Base-by-base conservation (phyloP, 2,113 vertebrate genomes). In the Seriola quinqueradiata region DNA sequence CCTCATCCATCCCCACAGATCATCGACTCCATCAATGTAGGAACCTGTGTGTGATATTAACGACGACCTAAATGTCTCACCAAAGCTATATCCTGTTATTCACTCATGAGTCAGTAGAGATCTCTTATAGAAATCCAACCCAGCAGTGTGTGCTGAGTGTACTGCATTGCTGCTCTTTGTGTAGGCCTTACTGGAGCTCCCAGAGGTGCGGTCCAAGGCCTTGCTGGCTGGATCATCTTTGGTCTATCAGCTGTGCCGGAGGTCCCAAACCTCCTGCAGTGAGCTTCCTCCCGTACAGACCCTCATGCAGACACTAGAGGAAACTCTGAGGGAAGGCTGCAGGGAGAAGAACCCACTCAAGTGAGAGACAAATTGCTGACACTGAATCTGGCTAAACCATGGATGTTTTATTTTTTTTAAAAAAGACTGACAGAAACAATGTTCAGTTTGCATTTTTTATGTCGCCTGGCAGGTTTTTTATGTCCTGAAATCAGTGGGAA, bases 401-500 rank as follows among this genome's bases (percentile, higher is more conserved):
- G 14, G 52, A 19, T 48, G 25, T 34, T 54, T 50, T 48, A 32
- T 48, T n/a, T 10, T 25, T 25, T 25, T 1, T 25, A 32, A 17
- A 44, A 42, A 25, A 32, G 52, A 34, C 14, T 8, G 17, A 13
- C 21, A 40, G 4, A 38, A n/a, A 8, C 6, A 28, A 9, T 14
- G 28, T 1, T 13, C 21, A 32, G 10, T 55, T n/a, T 76, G n/a
- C 13, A 46, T 58, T 42, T 46, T 36, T 82, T 75, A 63, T 80
- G 61, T 87, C 81, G 0, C 1, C 63, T 8, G 71, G 1, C 86
- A 98, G 97, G 38, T 96, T 83, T 86, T 94, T 32, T 80, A 95
- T 34, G 87, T 94, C 48, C 75, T 98, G 75, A 98, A 97, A 92
- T 96, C 96, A 1, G 84, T 97, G 11, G 96, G 96, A 68, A 98